A percentile compares a stretch with the other conserved stretches of the same genome.
Evolutionary conservation across 2,888 invertebrate genomes (phyloP).

Genomic region (Lepidonotus clava): DNA sequence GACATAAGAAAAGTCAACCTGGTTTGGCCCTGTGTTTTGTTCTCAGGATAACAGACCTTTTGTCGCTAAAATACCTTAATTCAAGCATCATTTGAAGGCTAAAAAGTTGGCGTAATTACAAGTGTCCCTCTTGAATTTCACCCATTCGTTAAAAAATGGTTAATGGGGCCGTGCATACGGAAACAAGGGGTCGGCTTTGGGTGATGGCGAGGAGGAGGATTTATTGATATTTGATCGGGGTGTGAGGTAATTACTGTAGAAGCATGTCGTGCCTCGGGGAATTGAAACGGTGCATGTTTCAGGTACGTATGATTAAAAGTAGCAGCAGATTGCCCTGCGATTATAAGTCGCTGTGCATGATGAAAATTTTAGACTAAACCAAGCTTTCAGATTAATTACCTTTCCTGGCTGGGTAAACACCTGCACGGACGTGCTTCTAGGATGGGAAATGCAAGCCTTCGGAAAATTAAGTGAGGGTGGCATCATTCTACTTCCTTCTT

Average conservation of each 20-base stretch:
- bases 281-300: background rate
- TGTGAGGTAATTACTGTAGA: background rate
- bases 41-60: background rate
- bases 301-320: background rate
- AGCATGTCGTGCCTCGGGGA: background rate
- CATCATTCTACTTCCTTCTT: too few species aligned
- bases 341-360: background rate
- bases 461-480: too few species aligned
- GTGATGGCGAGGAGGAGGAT: background rate
- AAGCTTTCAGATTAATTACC: constrained; percentile 31
- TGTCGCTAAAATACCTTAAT: background rate
- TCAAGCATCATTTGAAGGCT: background rate
- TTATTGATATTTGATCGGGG: background rate
- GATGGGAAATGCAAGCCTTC: too few species aligned
- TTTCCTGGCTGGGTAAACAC: too few species aligned
- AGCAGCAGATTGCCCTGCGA: background rate
- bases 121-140: background rate
- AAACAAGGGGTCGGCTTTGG: background rate
- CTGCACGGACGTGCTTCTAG: too few species aligned
- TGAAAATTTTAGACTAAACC: background rate
- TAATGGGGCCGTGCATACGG: background rate
- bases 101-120: constrained; percentile 9
- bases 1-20: background rate
- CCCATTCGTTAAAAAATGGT: background rate
- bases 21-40: background rate